Evolutionary conservation across 2,888 invertebrate genomes (phyloP).

Genomic region (Theodoxus fluviatilis): DNA sequence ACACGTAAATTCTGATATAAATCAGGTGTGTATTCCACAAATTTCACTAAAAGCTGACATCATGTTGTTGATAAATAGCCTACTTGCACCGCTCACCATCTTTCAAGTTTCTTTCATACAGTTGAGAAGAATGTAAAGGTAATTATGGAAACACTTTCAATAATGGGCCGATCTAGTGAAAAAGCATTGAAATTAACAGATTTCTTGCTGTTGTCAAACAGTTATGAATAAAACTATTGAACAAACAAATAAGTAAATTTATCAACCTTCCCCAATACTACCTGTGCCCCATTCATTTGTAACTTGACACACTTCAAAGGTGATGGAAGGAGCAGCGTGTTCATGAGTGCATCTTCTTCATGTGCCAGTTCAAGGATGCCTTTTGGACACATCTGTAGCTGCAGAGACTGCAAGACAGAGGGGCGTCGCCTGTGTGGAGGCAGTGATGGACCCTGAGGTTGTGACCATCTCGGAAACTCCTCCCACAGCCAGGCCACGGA

Average conservation of each 20-base stretch:
- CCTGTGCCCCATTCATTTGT: not conserved
- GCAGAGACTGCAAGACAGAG: slow-evolving; percentile 33
- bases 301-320: too few relatives aligned
- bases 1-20: too few relatives aligned
- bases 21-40: too few relatives aligned
- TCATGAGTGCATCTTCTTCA: slow-evolving; percentile 35
- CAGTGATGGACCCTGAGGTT: slow-evolving; percentile 34
- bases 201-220: not conserved
- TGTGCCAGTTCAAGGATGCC: slow-evolving; percentile 33
- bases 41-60: too few relatives aligned
- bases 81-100: too few relatives aligned
- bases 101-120: too few relatives aligned
- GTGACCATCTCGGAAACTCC: slow-evolving; percentile 34
- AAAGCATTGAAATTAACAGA: not conserved
- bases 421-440: slow-evolving; percentile 32
- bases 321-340: too few relatives aligned
- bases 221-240: not conserved
- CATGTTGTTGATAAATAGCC: too few relatives aligned
- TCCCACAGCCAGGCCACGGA: slow-evolving; percentile 32
- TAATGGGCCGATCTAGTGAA: too few relatives aligned
- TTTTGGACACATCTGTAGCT: slow-evolving; percentile 35
- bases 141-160: too few relatives aligned
- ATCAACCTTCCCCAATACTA: not conserved
- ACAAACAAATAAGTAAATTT: not conserved
- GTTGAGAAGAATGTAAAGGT: too few relatives aligned